Evolutionary conservation across 37 sponge, comb jelly and placozoan genomes (phyloP).

Genomic region (Beroe forskalii): DNA sequence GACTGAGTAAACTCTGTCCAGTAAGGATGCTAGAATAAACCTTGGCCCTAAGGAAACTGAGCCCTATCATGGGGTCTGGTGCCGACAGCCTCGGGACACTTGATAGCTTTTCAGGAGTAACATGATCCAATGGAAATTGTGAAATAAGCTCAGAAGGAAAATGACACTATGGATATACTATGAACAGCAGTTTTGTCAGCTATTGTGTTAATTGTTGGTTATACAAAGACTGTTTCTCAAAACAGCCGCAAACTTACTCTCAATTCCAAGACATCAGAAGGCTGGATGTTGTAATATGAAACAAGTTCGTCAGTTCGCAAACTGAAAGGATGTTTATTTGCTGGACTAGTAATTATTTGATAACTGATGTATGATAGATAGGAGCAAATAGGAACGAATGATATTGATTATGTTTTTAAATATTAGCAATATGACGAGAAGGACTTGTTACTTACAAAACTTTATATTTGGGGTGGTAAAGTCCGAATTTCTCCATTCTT

Average conservation of each 20-base stretch:
- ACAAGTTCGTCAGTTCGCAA: conserved; percentile 29
- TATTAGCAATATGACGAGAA: no score
- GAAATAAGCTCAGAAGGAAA: background rate
- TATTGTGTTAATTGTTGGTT: no score
- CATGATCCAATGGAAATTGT: background rate
- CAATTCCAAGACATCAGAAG: background rate
- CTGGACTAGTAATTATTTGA: no score
- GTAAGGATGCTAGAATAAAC: conserved; percentile 21
- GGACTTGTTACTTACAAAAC: conserved; percentile 51
- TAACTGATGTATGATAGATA: no score
- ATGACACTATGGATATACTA: no score
- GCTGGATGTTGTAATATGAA: background rate
- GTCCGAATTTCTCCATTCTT: conserved; percentile 8
- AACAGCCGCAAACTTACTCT: conserved; percentile 22
- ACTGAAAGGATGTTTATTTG: no score
- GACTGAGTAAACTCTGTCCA: conserved; percentile 35
- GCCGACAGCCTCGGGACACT: conserved; percentile 63
- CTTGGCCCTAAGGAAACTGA: conserved; percentile 11
- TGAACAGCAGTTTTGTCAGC: no score
- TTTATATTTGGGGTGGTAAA: conserved; percentile 29
- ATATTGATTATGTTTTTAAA: no score
- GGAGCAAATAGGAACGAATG: no score
- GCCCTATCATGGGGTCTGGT: conserved; percentile 40
- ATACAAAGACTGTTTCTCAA: no score
- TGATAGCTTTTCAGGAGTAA: no score